A percentile compares a stretch with the other conserved stretches of the same genome.
phyloP scores from a whole-genome alignment of 2,113 vertebrate genomes.

The Chinchilla lanigera region DNA sequence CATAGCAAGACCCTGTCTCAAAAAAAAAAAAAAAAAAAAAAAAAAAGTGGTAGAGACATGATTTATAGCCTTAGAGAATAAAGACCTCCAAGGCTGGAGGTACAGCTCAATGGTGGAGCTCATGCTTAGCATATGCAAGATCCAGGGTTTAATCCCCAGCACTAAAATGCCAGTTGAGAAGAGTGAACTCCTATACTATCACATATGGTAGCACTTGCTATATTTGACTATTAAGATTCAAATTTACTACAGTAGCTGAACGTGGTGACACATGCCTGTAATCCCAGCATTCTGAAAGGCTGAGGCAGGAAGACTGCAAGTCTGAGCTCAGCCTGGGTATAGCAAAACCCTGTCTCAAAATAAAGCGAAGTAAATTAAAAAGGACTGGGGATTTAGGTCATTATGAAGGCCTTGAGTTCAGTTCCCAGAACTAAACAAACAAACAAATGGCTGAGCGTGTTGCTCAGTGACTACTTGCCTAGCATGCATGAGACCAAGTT shows the following conservation, averaged over 20 bases:
- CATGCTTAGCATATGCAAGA: background rate
- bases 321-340: background rate
- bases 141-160: background rate
- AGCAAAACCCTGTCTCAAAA: background rate
- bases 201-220: background rate
- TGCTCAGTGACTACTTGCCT: background rate
- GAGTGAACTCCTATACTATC: background rate
- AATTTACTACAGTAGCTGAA: background rate
- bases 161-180: background rate
- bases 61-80: background rate
- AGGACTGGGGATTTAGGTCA: background rate
- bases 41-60: too few relatives aligned
- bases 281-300: background rate
- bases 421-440: background rate
- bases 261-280: too few relatives aligned
- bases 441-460: background rate
- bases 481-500: background rate
- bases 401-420: background rate
- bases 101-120: background rate
- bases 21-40: too few relatives aligned
- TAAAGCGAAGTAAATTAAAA: background rate
- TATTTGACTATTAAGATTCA: constrained; percentile 2
- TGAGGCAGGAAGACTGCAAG: background rate
- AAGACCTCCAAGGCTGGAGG: background rate
- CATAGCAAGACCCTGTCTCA: too few relatives aligned